A percentile compares a stretch with the other conserved stretches of the same genome.
Conservation (phyloP, 2,888 invertebrate species). For the Yponomeuta malinellus region DNA sequence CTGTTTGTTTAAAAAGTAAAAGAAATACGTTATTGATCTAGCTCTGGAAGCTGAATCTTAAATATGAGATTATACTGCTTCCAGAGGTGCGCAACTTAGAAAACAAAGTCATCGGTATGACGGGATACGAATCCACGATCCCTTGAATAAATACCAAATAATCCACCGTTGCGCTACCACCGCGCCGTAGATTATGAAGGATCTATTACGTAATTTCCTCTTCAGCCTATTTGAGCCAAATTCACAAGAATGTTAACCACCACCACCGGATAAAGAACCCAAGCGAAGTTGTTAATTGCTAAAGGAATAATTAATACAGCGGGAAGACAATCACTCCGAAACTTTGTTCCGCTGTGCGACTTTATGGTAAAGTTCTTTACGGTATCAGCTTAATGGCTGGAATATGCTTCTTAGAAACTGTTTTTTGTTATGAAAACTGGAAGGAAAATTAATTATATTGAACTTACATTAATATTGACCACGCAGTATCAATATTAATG, state of each 20-base stretch:
- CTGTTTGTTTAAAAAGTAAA: too few species aligned
- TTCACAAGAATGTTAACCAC: not conserved
- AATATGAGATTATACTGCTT: too few species aligned
- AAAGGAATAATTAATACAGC: constrained; percentile 17
- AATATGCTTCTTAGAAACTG: not conserved
- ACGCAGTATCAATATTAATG: not conserved
- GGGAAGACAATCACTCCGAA: not conserved
- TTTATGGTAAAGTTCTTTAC: not conserved
- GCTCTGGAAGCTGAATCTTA: too few species aligned
- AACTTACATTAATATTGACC: not conserved
- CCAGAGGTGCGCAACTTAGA: too few species aligned
- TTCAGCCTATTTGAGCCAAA: not conserved
- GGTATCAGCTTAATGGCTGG: constrained; percentile 3
- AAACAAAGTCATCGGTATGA: too few species aligned
- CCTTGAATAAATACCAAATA: too few species aligned
- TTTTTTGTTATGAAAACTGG: not conserved
- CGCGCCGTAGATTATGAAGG: too few species aligned
- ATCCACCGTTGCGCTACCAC: too few species aligned
- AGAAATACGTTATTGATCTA: too few species aligned
- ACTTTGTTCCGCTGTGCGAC: constrained; percentile 5
- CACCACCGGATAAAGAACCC: not conserved
- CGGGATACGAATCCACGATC: too few species aligned
- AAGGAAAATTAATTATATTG: not conserved
- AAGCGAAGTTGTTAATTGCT: constrained; percentile 16
- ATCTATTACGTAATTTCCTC: not conserved